phyloP scores from a whole-genome alignment of 2,113 vertebrate genomes.

The Tetraodon nigroviridis region DNA sequence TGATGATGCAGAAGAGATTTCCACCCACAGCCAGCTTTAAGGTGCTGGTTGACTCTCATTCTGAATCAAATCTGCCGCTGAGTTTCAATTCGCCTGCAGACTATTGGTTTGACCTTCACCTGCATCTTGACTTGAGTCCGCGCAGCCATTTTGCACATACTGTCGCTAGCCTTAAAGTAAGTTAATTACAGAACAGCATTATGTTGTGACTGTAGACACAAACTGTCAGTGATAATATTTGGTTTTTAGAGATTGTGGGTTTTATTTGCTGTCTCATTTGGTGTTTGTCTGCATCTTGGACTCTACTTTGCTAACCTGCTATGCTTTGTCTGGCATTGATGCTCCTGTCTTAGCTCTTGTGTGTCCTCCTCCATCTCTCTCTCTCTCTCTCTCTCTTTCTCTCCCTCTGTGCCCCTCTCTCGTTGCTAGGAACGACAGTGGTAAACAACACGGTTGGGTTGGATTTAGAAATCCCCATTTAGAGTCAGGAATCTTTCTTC shows the following conservation, averaged over 20 bases:
- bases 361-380: constrained; percentile 25
- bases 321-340: constrained; percentile 46
- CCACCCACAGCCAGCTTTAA: too few species aligned
- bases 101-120: too few species aligned
- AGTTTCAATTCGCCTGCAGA: too few species aligned
- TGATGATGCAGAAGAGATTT: not conserved
- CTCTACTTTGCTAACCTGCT: constrained; percentile 56
- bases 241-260: not conserved
- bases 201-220: too few species aligned
- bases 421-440: constrained; percentile 38
- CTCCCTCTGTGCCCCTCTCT: constrained; percentile 4
- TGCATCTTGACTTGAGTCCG: too few species aligned
- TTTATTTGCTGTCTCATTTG: constrained; percentile 12
- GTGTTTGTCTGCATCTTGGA: constrained; percentile 37
- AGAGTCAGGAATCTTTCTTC: constrained; percentile 1
- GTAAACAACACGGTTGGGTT: constrained; percentile 2
- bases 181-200: too few species aligned
- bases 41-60: too few species aligned
- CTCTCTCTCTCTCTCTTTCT: constrained; percentile 21
- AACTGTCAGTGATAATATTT: too few species aligned
- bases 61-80: too few species aligned
- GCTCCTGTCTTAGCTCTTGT: constrained; percentile 13
- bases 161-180: too few species aligned
- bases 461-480: constrained; percentile 22
- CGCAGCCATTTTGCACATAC: too few species aligned